Evolutionary conservation across 2,888 invertebrate genomes (phyloP).

Genomic region (Dioctria linearis): DNA sequence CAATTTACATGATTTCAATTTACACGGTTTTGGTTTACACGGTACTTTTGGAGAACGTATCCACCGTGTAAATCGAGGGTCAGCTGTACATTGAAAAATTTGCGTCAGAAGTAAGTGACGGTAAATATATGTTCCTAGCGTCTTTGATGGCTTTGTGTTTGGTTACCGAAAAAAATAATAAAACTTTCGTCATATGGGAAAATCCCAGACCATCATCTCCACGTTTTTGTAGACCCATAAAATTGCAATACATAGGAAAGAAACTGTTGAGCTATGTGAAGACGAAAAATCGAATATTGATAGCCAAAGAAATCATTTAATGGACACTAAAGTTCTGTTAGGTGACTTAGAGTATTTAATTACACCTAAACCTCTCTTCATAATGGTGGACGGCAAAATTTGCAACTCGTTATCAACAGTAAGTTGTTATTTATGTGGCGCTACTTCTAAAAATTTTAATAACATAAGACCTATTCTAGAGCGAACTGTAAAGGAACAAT

Average conservation of each 20-base stretch:
- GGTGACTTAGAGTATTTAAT: not conserved
- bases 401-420: not conserved
- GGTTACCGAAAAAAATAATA: not conserved
- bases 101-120: conserved; percentile 6
- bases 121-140: conserved; percentile 15
- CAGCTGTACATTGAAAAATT: too few relatives aligned
- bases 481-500: not conserved
- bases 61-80: too few relatives aligned
- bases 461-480: too few relatives aligned
- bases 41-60: too few relatives aligned
- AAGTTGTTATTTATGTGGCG: not conserved
- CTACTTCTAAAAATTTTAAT: too few relatives aligned
- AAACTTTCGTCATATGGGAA: not conserved
- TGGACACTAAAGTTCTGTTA: not conserved
- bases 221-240: not conserved
- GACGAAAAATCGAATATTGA: not conserved
- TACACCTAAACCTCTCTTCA: not conserved
- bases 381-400: too few relatives aligned
- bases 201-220: not conserved
- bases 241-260: conserved; percentile 1
- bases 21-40: too few relatives aligned
- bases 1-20: too few relatives aligned
- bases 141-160: not conserved
- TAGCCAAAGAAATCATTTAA: not conserved
- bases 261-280: conserved; percentile 1